A percentile compares a stretch with the other conserved stretches of the same genome.
These are phyloP conservation scores for Pseudopipra pipra DNA, from an alignment of 2,113 vertebrate species.

Conservation along the genomic window DNA sequence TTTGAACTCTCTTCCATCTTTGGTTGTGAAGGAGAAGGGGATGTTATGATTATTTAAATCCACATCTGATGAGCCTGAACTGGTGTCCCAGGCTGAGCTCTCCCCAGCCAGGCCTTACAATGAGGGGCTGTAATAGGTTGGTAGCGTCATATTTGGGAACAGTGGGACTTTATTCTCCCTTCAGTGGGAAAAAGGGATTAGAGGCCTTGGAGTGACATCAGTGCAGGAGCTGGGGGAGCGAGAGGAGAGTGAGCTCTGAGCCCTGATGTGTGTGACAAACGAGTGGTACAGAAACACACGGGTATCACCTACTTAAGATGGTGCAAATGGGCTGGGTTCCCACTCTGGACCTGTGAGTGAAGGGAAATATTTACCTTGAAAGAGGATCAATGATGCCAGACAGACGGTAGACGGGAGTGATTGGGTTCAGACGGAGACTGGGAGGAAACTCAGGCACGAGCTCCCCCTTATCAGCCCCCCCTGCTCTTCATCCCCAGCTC, in stretches of 20 bases:
- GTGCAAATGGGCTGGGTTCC: not conserved
- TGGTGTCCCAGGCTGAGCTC: not conserved
- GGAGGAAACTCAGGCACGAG: not conserved
- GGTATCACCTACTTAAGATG: not conserved
- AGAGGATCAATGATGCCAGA: not conserved
- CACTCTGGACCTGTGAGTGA: not conserved
- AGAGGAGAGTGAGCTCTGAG: not conserved
- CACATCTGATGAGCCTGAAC: not conserved
- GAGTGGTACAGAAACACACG: not conserved
- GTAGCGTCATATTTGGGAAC: not conserved
- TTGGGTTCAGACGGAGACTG: not conserved
- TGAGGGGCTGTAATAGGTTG: not conserved
- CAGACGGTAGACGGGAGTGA: not conserved
- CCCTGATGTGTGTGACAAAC: not conserved
- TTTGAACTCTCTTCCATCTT: not conserved
- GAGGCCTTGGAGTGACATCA: not conserved
- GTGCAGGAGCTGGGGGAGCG: not conserved
- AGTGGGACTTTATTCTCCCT: not conserved
- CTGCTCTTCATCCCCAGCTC: not conserved
- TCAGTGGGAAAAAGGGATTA: not conserved
- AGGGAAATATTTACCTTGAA: not conserved
- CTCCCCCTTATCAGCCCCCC: not conserved
- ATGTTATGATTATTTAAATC: not conserved
- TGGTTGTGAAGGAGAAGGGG: not conserved
- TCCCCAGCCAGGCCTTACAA: not conserved